Evolutionary conservation across 2,888 invertebrate genomes (phyloP).

Genomic region (Anorthoa munda): DNA sequence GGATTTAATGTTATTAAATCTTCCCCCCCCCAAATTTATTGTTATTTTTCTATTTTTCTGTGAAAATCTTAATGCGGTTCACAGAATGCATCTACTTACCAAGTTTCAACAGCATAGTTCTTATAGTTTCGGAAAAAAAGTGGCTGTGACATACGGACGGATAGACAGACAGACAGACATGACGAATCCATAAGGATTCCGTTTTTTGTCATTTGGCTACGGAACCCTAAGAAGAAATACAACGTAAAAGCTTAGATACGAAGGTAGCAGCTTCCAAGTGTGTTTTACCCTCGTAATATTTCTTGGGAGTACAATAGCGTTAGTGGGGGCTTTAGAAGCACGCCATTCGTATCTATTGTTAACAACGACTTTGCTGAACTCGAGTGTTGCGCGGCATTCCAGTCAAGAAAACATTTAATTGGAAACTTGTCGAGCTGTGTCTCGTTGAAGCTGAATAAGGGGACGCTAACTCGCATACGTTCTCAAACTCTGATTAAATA

Average conservation of each 20-base stretch:
- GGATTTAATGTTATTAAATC: too few species aligned
- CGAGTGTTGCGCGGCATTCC: constrained; percentile 46
- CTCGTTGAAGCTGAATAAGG: constrained; percentile 42
- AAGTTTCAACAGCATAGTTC: too few species aligned
- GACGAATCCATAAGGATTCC: too few species aligned
- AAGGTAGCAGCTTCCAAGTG: constrained; percentile 45
- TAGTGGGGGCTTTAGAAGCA: constrained; percentile 50
- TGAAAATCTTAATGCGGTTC: too few species aligned
- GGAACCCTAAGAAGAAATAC: constrained; percentile 23
- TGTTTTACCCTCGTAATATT: constrained; percentile 49
- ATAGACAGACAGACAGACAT: too few species aligned
- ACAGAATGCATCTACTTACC: too few species aligned
- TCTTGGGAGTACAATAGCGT: constrained; percentile 58
- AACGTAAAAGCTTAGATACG: constrained; percentile 27
- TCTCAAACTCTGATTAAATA: constrained; percentile 46
- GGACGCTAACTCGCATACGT: constrained; percentile 30
- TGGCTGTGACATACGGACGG: too few species aligned
- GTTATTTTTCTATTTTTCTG: too few species aligned
- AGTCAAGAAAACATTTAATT: constrained; percentile 54
- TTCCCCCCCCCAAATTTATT: too few species aligned
- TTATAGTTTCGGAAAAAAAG: too few species aligned
- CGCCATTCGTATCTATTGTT: constrained; percentile 54
- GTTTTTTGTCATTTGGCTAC: too few species aligned
- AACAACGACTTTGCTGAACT: constrained; percentile 50
- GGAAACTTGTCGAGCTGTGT: constrained; percentile 47